A percentile compares a stretch with the other conserved stretches of the same genome.
These are phyloP conservation scores for Pseudorasbora parva DNA, from an alignment of 2,113 vertebrate genomes.

Conservation along the genomic window DNA sequence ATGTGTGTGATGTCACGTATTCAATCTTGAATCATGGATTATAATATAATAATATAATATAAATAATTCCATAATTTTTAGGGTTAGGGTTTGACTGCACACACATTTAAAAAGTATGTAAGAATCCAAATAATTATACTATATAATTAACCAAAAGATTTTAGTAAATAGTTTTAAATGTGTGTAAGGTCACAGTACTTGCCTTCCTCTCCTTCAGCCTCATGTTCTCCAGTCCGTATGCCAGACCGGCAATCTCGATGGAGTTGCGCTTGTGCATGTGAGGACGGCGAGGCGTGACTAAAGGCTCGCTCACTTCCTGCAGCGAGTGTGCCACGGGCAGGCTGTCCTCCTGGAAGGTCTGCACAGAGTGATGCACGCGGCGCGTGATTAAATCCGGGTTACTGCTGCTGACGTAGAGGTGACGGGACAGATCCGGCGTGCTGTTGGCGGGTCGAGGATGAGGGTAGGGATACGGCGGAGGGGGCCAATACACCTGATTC, in stretches of 20 bases:
- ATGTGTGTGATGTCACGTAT: too few relatives aligned
- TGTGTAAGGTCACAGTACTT: not conserved
- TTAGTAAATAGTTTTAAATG: not conserved
- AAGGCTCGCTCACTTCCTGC: conserved; percentile 94
- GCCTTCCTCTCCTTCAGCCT: conserved; percentile 87
- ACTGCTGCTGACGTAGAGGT: conserved; percentile 93
- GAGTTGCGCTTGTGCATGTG: conserved; percentile 92
- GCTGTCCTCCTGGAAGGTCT: conserved; percentile 98
- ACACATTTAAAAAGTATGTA: too few relatives aligned
- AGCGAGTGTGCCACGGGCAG: conserved; percentile 94
- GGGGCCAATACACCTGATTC: conserved; percentile 93
- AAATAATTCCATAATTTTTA: too few relatives aligned
- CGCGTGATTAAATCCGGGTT: conserved; percentile 94
- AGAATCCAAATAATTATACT: too few relatives aligned
- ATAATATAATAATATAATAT: too few relatives aligned
- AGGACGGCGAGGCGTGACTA: conserved; percentile 77
- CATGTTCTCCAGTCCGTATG: conserved; percentile 86
- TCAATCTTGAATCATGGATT: too few relatives aligned
- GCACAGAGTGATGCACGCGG: conserved; percentile 95
- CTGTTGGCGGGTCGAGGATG: conserved; percentile 93
- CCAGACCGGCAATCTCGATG: conserved; percentile 89
- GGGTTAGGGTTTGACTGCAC: too few relatives aligned
- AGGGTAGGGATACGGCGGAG: conserved; percentile 87
- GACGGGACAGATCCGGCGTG: conserved; percentile 94
- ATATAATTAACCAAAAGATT: too few relatives aligned